phyloP scores from a whole-genome alignment of 2,113 vertebrate genomes.

The Xenus cinereus region DNA sequence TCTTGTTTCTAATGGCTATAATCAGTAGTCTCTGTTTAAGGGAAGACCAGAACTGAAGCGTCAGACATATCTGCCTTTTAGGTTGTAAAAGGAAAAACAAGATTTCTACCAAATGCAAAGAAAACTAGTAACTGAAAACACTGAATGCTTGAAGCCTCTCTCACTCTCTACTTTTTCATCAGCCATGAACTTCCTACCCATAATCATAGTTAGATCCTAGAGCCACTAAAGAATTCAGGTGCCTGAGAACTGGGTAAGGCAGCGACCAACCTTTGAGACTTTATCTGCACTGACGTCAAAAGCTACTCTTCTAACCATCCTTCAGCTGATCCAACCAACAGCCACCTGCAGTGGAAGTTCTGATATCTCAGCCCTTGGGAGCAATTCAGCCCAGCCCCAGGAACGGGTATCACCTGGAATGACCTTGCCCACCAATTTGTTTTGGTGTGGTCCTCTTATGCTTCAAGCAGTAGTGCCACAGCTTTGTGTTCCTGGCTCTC shows the following conservation, averaged over 20 bases:
- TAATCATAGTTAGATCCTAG: background rate
- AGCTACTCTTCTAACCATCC: background rate
- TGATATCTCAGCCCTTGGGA: background rate
- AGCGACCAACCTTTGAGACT: background rate
- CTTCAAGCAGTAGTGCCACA: background rate
- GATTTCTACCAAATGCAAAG: background rate
- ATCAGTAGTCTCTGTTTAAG: background rate
- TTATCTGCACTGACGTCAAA: background rate
- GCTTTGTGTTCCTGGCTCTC: background rate
- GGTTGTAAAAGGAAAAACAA: background rate
- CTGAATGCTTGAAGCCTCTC: background rate
- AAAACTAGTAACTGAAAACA: background rate
- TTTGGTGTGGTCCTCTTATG: accelerated
- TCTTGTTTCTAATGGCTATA: background rate
- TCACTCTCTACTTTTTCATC: background rate
- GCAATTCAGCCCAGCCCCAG: background rate
- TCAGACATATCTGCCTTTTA: background rate
- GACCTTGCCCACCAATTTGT: background rate
- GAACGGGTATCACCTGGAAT: background rate
- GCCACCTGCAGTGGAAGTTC: background rate
- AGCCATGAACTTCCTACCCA: background rate
- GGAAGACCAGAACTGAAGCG: background rate
- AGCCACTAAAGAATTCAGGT: background rate
- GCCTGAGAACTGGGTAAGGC: background rate
- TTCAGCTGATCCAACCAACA: background rate